phyloP scores from a whole-genome alignment of 2,113 vertebrate species.

The Hiodon tergisus region DNA sequence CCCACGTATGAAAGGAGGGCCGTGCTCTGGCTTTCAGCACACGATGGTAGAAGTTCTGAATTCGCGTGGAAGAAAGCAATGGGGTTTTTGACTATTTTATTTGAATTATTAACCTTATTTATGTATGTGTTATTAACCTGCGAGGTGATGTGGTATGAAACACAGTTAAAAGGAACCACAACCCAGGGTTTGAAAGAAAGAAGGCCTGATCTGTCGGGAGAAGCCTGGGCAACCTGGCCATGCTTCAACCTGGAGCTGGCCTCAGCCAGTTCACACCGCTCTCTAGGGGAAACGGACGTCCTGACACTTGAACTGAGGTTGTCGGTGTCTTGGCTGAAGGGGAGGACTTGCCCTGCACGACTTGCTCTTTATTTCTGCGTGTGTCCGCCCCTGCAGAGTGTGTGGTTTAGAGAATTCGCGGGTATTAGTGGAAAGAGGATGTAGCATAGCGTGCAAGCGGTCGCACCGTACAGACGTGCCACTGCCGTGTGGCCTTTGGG shows the following conservation, averaged over 20 bases:
- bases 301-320: background rate
- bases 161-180: background rate
- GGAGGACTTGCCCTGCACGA: background rate
- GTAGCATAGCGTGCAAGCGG: no score
- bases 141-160: background rate
- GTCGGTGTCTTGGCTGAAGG: background rate
- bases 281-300: background rate
- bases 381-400: background rate
- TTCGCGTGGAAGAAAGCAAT: background rate
- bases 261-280: background rate
- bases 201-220: conserved; percentile 56
- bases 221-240: conserved; percentile 38
- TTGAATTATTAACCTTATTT: background rate
- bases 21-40: background rate
- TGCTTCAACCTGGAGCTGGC: background rate
- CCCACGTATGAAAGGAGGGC: background rate
- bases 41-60: background rate
- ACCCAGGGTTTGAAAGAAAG: background rate
- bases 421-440: no score
- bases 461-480: no score
- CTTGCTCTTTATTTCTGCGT: background rate
- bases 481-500: no score
- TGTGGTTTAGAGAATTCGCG: no score
- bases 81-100: background rate
- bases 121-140: background rate